Evolutionary conservation across 1,140 invertebrate genomes (phyloP).

Genomic region (Phymorhynchus buccinoides): DNA sequence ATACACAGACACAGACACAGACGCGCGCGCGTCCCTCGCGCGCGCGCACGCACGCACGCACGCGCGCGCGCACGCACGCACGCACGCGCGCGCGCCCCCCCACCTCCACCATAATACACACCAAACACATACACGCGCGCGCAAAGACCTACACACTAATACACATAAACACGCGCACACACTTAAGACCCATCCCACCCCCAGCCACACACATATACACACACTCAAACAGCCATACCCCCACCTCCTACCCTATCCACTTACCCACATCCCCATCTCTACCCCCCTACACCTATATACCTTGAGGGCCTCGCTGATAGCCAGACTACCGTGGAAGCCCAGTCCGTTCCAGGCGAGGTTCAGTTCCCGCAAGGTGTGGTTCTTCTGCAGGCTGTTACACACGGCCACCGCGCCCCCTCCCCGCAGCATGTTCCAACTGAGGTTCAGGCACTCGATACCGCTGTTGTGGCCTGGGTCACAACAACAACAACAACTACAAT

Average conservation of each 20-base stretch:
- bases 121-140: background rate
- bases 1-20: too few relatives aligned
- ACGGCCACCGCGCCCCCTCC: slow-evolving; percentile 66
- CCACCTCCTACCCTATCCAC: background rate
- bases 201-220: background rate
- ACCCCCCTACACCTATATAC: background rate
- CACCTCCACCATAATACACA: too few relatives aligned
- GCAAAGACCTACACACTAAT: background rate
- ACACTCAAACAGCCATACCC: background rate
- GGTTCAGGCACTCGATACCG: slow-evolving; percentile 62
- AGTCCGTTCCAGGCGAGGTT: slow-evolving; percentile 72
- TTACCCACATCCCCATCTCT: background rate
- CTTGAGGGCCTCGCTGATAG: slow-evolving; percentile 66
- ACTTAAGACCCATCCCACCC: background rate
- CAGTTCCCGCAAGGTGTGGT: slow-evolving; percentile 63
- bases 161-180: background rate
- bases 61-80: too few relatives aligned
- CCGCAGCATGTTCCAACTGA: slow-evolving; percentile 72
- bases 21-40: too few relatives aligned
- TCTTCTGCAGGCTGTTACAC: slow-evolving; percentile 71
- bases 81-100: too few relatives aligned
- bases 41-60: too few relatives aligned
- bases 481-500: too few relatives aligned
- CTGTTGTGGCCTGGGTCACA: slow-evolving; percentile 49
- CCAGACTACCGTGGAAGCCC: slow-evolving; percentile 67